These are phyloP conservation scores for Bombus breviceps DNA, from an alignment of 1,140 invertebrate genomes.

Conservation along the genomic window DNA sequence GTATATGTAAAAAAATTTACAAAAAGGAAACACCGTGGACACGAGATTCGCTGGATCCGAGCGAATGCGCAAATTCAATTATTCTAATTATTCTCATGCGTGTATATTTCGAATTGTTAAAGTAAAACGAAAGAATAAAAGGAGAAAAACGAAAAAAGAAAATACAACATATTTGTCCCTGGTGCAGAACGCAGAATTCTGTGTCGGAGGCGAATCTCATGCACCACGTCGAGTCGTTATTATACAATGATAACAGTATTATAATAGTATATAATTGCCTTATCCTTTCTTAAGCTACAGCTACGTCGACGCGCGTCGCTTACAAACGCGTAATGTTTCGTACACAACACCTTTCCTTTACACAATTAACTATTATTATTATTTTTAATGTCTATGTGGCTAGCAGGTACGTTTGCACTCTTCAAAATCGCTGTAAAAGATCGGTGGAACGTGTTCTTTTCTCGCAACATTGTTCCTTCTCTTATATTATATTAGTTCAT, in stretches of 20 bases:
- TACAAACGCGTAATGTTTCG: slow-evolving; percentile 35
- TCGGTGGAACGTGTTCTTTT: background rate
- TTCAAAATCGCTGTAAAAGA: slow-evolving; percentile 36
- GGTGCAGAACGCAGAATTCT: background rate
- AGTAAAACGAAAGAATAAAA: background rate
- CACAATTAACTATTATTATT: slow-evolving; percentile 59
- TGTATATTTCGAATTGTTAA: background rate
- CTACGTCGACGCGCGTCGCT: slow-evolving; percentile 37
- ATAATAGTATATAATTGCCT: slow-evolving; percentile 56
- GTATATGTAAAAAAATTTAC: slow-evolving; percentile 39
- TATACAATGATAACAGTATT: slow-evolving; percentile 41
- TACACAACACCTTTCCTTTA: slow-evolving; percentile 20
- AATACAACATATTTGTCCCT: background rate
- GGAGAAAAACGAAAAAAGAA: slow-evolving; percentile 7
- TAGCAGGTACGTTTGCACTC: slow-evolving; percentile 73
- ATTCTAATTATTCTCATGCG: too few relatives aligned
- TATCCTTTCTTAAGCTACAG: slow-evolving; percentile 53
- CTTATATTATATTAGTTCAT: background rate
- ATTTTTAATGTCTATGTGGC: slow-evolving; percentile 69
- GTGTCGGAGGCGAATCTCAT: slow-evolving; percentile 24
- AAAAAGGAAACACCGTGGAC: slow-evolving; percentile 44
- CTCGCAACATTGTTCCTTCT: background rate
- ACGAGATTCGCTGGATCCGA: slow-evolving; percentile 33
- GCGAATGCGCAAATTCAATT: background rate
- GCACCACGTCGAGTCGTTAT: slow-evolving; percentile 17